Evolutionary conservation across 2,797 vertebrate genomes (phyloP).

Genomic region (Coendou prehensilis): DNA sequence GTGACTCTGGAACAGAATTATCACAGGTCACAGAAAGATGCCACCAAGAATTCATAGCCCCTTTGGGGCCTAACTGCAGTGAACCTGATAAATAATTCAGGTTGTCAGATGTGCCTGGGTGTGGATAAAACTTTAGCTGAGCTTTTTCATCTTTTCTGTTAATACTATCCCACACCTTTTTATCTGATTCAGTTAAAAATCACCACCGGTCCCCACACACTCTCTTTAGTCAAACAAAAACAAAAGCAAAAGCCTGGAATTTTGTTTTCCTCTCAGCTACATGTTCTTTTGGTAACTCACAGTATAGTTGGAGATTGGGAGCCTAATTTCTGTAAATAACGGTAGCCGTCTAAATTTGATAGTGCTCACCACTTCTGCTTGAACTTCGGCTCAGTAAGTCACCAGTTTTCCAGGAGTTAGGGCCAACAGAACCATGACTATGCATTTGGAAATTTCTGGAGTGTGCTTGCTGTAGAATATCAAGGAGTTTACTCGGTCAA

Average conservation of each 20-base stretch:
- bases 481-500: neutral
- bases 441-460: neutral
- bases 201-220: rapidly evolving
- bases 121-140: conserved; percentile 44
- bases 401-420: neutral
- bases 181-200: conserved; percentile 45
- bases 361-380: neutral
- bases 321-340: neutral
- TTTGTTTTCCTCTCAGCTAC: neutral
- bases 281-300: conserved; percentile 18
- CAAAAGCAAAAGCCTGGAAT: neutral
- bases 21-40: conserved; percentile 64
- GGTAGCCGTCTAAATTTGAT: neutral
- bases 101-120: conserved; percentile 44
- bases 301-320: neutral
- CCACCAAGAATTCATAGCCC: conserved; percentile 64
- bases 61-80: conserved; percentile 62
- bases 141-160: conserved; percentile 70
- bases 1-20: conserved; percentile 49
- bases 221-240: neutral
- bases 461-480: neutral
- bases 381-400: neutral
- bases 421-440: neutral
- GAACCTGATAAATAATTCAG: conserved; percentile 82
- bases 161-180: conserved; percentile 51